phyloP scores from a whole-genome alignment of 92 coral and sea anemone species.

The Epizoanthus ramosus region DNA sequence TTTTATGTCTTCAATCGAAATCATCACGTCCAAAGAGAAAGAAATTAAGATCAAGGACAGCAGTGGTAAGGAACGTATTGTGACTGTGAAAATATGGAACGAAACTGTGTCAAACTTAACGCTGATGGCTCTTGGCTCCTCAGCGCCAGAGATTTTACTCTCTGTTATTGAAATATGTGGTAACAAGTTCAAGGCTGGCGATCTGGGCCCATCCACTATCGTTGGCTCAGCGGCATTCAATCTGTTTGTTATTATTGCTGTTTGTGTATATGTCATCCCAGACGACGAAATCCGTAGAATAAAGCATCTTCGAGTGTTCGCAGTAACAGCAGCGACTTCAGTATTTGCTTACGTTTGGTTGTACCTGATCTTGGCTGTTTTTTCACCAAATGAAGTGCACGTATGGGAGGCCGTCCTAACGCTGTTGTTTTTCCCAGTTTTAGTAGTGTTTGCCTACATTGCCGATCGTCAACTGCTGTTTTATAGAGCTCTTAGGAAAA shows the following conservation, averaged over 20 bases:
- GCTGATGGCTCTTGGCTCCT: conserved; percentile 98
- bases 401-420: conserved; percentile 96
- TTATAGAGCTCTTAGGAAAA: conserved; percentile 92
- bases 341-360: conserved; percentile 95
- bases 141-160: conserved; percentile 97
- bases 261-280: conserved; percentile 96
- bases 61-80: conserved; percentile 84
- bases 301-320: conserved; percentile 97
- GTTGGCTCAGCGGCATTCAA: conserved; percentile 99
- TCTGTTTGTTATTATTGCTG: conserved; percentile 90
- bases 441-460: conserved; percentile 87
- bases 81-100: conserved; percentile 99
- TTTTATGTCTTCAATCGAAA: conserved; percentile 98
- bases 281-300: conserved; percentile 92
- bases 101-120: conserved; percentile 99
- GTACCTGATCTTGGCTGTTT: conserved; percentile 85
- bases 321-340: conserved; percentile 92
- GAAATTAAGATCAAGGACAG: conserved; percentile 88
- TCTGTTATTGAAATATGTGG: conserved; percentile 94
- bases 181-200: conserved; percentile 90
- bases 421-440: conserved; percentile 81
- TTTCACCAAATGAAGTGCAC: conserved; percentile 69
- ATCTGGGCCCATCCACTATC: conserved; percentile 97
- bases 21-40: conserved; percentile 97
- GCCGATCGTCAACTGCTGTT: conserved; percentile 89